These are phyloP conservation scores for Lasioglossum oenotherae DNA, from an alignment of 2,888 invertebrate species.

Conservation along the genomic window DNA sequence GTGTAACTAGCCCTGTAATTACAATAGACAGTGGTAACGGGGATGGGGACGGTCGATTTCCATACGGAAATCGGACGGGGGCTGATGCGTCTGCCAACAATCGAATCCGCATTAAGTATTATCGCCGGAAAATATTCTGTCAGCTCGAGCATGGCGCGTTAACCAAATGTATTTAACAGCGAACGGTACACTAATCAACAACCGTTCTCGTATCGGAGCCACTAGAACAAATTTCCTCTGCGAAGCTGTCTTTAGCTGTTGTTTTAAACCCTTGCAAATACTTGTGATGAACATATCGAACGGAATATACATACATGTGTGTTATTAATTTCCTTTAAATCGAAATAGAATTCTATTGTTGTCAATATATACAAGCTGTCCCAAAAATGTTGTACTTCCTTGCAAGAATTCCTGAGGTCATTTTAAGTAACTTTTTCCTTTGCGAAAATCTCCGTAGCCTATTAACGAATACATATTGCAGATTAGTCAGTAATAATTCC, in stretches of 20 bases:
- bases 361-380: too few species aligned
- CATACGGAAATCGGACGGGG: slow-evolving; percentile 52
- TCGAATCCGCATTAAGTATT: slow-evolving; percentile 43
- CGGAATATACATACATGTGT: too few species aligned
- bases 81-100: slow-evolving; percentile 43
- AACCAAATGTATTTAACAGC: background rate
- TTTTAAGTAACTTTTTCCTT: too few species aligned
- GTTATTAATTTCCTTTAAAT: too few species aligned
- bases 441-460: too few species aligned
- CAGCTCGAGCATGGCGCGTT: background rate
- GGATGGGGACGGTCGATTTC: slow-evolving; percentile 51
- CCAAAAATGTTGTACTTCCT: too few species aligned
- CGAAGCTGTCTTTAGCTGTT: background rate
- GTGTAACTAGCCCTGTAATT: slow-evolving; percentile 63
- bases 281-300: background rate
- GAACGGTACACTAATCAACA: background rate
- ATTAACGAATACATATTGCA: too few species aligned
- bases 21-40: slow-evolving; percentile 52
- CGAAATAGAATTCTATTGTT: too few species aligned
- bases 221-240: background rate
- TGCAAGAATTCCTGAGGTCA: too few species aligned
- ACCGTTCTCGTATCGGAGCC: background rate
- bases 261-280: background rate
- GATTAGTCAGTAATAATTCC: too few species aligned
- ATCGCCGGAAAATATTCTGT: slow-evolving; percentile 45